A percentile compares a stretch with the other conserved stretches of the same genome.
These are phyloP conservation scores for Lampris megalopsis DNA, from an alignment of 2,113 vertebrate species.

Conservation along the genomic window DNA sequence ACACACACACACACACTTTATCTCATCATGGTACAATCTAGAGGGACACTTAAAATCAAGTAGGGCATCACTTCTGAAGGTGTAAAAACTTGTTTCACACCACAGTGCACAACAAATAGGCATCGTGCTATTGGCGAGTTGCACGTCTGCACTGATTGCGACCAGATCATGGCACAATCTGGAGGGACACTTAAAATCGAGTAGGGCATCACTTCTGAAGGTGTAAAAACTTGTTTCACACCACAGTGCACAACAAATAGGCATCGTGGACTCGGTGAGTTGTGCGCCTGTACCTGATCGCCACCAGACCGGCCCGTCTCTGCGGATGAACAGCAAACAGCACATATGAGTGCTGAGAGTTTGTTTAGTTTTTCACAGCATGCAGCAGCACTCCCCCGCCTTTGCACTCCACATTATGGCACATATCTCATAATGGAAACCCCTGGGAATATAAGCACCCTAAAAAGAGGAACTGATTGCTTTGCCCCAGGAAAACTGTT, in stretches of 20 bases:
- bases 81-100: constrained; percentile 78
- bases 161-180: constrained; percentile 29
- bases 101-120: constrained; percentile 67
- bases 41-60: constrained; percentile 34
- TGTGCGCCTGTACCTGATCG: constrained; percentile 45
- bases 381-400: constrained; percentile 15
- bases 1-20: too few species aligned
- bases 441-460: constrained; percentile 47
- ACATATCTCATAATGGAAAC: constrained; percentile 51
- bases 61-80: constrained; percentile 46
- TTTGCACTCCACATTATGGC: constrained; percentile 32
- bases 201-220: constrained; percentile 43
- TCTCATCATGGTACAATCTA: constrained; percentile 18
- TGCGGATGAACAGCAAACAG: constrained; percentile 4
- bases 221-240: constrained; percentile 78
- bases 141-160: constrained; percentile 46
- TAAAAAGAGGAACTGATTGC: constrained; percentile 38
- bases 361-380: constrained; percentile 26
- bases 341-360: neutral
- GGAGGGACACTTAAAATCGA: constrained; percentile 34
- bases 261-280: constrained; percentile 43
- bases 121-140: constrained; percentile 41
- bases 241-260: constrained; percentile 67
- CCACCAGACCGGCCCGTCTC: constrained; percentile 22
- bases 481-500: constrained; percentile 47